phyloP scores from a whole-genome alignment of 2,888 invertebrate genomes.

The Metalampra italica region DNA sequence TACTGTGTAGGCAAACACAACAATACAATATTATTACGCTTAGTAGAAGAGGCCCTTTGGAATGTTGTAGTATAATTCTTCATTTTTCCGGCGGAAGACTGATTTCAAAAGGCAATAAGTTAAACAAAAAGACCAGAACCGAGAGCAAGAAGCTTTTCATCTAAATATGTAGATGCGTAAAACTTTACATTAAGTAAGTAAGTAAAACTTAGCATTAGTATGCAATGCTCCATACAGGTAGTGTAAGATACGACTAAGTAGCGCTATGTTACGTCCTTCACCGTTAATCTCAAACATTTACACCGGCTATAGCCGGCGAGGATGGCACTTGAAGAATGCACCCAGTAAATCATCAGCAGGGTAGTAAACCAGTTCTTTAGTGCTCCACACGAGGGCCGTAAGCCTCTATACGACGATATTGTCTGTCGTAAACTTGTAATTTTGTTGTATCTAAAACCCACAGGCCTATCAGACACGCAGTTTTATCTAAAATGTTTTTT shows the following conservation, averaged over 20 bases:
- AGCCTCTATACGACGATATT: conserved; percentile 52
- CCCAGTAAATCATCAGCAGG: conserved; percentile 66
- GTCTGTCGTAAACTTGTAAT: conserved; percentile 67
- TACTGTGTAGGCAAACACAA: not conserved
- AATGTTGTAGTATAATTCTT: too few species aligned
- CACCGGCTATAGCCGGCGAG: conserved; percentile 33
- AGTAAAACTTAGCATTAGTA: too few species aligned
- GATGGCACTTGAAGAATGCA: conserved; percentile 56
- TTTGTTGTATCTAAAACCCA: conserved; percentile 64
- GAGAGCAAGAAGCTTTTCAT: too few species aligned
- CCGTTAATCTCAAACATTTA: conserved; percentile 49
- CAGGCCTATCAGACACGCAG: conserved; percentile 48
- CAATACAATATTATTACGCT: too few species aligned
- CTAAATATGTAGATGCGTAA: not conserved
- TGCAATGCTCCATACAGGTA: not conserved
- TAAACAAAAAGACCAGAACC: too few species aligned
- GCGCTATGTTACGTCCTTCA: conserved; percentile 17
- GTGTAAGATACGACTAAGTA: conserved; percentile 24
- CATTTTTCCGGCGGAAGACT: too few species aligned
- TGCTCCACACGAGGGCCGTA: conserved; percentile 45
- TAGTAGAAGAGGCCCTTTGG: too few species aligned
- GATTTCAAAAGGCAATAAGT: too few species aligned
- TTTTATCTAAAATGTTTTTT: conserved; percentile 69
- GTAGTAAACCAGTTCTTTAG: conserved; percentile 64
- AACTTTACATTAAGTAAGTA: too few species aligned